A percentile compares a stretch with the other conserved stretches of the same genome.
Evolutionary conservation across 1,140 invertebrate species (phyloP).

Genomic region (Globodera rostochiensis): DNA sequence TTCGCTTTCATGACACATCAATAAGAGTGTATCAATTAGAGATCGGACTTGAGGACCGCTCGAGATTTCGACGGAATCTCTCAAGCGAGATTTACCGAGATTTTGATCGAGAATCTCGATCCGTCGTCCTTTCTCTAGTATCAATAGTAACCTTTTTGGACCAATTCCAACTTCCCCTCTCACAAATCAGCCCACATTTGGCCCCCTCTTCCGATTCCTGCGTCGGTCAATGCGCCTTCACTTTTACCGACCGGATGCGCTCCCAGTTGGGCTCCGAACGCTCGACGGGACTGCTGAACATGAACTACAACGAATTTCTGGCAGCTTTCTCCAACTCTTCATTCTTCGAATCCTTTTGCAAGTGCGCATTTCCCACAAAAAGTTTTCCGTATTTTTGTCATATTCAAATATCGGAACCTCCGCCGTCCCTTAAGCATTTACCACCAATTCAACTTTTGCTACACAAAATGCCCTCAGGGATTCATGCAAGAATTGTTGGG

Average conservation of each 20-base stretch:
- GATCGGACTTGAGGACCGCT: no score
- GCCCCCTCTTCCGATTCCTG: slow-evolving; percentile 57
- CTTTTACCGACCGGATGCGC: slow-evolving; percentile 58
- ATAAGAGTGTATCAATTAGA: no score
- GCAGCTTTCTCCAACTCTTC: slow-evolving; percentile 61
- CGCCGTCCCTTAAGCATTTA: slow-evolving; percentile 54
- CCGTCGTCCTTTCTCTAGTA: no score
- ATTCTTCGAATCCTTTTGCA: slow-evolving; percentile 63
- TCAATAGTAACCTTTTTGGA: background rate
- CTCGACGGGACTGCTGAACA: slow-evolving; percentile 56
- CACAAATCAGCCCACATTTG: slow-evolving; percentile 42
- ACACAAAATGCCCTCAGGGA: slow-evolving; percentile 59
- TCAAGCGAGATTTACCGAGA: no score
- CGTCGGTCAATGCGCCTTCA: slow-evolving; percentile 63
- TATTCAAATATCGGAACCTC: background rate
- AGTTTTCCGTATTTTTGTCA: no score
- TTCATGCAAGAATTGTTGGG: slow-evolving; percentile 60
- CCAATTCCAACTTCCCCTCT: background rate
- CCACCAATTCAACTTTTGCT: slow-evolving; percentile 60
- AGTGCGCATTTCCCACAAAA: slow-evolving; percentile 25
- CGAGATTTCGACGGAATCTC: no score
- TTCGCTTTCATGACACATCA: background rate
- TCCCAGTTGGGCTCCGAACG: slow-evolving; percentile 49
- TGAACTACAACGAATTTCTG: slow-evolving; percentile 65
- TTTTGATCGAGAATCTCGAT: no score